phyloP scores from a whole-genome alignment of 2,797 vertebrate genomes.

The Anguilla marmorata region DNA sequence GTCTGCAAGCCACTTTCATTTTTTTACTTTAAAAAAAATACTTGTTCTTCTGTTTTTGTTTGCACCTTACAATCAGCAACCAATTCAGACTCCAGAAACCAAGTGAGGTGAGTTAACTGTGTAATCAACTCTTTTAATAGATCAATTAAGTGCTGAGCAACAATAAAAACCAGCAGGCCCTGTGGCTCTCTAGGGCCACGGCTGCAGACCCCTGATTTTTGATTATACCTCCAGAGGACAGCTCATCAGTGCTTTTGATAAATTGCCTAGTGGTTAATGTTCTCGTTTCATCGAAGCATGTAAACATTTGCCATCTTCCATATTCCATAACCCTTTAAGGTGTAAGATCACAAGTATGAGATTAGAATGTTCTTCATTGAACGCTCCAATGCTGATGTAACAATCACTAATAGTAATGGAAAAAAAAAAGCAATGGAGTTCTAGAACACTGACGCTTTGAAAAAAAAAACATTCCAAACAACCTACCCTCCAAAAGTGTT shows the following conservation, averaged over 20 bases:
- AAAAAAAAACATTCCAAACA: no score
- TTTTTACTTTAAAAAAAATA: not conserved
- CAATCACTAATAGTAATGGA: no score
- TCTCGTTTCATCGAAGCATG: not conserved
- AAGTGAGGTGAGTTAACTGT: not conserved
- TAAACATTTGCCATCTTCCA: not conserved
- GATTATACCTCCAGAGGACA: not conserved
- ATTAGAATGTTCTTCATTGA: no score
- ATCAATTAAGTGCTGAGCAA: not conserved
- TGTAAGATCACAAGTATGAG: not conserved
- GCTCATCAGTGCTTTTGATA: not conserved
- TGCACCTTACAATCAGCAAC: not conserved
- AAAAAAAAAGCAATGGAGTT: no score
- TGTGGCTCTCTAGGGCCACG: not conserved
- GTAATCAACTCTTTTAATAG: not conserved
- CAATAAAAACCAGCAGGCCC: not conserved
- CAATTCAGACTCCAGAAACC: not conserved
- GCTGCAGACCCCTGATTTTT: not conserved
- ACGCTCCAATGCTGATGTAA: no score
- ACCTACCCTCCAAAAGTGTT: no score
- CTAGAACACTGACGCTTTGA: no score
- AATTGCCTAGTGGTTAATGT: not conserved
- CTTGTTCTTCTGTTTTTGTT: not conserved
- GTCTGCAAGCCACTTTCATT: not conserved
- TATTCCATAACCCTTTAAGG: not conserved